phyloP scores from a whole-genome alignment of 2,113 vertebrate species.

The Macquaria ambigua region DNA sequence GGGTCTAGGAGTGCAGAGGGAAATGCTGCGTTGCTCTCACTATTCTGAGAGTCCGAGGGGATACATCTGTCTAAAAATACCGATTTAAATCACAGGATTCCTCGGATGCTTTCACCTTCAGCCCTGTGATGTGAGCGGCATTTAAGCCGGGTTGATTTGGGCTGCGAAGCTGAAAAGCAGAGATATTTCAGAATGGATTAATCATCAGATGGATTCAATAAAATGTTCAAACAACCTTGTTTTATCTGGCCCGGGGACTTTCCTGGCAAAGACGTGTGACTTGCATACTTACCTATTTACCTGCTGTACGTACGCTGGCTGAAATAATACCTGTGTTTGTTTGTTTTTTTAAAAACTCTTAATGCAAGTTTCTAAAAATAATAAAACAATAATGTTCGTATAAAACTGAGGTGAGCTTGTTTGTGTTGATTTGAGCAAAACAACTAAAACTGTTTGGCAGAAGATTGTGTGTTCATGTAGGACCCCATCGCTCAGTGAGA shows the following conservation, averaged over 20 bases:
- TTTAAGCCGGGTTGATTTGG: constrained; percentile 85
- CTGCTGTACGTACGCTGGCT: constrained; percentile 64
- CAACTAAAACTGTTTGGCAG: background rate
- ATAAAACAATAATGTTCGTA: constrained; percentile 8
- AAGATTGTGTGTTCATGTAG: background rate
- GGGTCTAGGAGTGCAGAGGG: constrained; percentile 69
- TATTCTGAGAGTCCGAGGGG: constrained; percentile 80
- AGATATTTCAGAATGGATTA: constrained; percentile 83
- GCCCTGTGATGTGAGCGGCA: constrained; percentile 91
- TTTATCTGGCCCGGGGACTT: constrained; percentile 72
- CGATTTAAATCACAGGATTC: constrained; percentile 91
- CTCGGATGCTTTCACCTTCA: constrained; percentile 90
- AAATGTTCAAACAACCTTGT: constrained; percentile 80
- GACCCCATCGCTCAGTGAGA: background rate
- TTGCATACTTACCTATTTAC: constrained; percentile 76
- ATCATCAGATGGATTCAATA: constrained; percentile 86
- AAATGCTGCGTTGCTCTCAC: constrained; percentile 73
- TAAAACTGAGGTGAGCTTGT: constrained; percentile 3
- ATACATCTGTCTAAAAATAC: constrained; percentile 97
- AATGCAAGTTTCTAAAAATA: constrained; percentile 1
- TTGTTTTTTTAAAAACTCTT: background rate
- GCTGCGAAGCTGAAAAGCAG: constrained; percentile 82
- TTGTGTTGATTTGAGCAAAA: background rate
- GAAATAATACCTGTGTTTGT: background rate
- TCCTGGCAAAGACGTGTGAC: constrained; percentile 66